These are phyloP conservation scores for Gandaritis pyraliata DNA, from an alignment of 2,888 invertebrate genomes.

Conservation along the genomic window DNA sequence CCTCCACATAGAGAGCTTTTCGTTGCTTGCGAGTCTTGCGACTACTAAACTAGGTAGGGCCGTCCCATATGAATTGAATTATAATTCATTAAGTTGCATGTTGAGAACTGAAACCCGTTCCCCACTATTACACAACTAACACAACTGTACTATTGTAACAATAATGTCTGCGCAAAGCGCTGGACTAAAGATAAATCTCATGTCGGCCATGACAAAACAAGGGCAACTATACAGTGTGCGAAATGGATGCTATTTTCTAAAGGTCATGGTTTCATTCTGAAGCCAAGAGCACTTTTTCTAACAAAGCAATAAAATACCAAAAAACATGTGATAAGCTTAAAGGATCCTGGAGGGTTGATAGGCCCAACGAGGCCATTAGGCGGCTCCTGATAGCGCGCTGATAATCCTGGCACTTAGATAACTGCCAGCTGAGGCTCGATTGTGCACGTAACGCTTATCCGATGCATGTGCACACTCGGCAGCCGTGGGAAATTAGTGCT, in stretches of 20 bases:
- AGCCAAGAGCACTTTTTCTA: constrained; percentile 10
- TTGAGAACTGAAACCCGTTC: constrained; percentile 6
- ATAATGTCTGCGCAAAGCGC: constrained; percentile 16
- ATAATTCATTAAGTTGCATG: constrained; percentile 18
- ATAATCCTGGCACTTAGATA: constrained; percentile 26
- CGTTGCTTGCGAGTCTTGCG: constrained; percentile 3
- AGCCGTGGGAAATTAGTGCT: constrained; percentile 17
- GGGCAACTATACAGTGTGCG: constrained; percentile 5
- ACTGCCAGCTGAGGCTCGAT: constrained; percentile 19
- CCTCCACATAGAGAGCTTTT: constrained; percentile 16
- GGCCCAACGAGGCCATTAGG: constrained; percentile 32
- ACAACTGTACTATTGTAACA: constrained; percentile 13
- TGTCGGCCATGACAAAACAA: constrained; percentile 4
- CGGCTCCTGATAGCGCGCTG: constrained; percentile 22
- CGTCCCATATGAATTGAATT: constrained; percentile 17
- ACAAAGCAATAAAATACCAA: neutral
- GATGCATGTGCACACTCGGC: constrained; percentile 20
- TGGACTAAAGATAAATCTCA: constrained; percentile 15
- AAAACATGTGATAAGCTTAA: neutral
- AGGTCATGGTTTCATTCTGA: constrained; percentile 11
- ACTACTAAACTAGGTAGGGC: neutral
- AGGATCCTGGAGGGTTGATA: constrained; percentile 16
- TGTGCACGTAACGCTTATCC: constrained; percentile 29
- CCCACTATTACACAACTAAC: constrained; percentile 14
- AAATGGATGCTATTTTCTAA: constrained; percentile 8